Evolutionary conservation across 2,113 vertebrate genomes (phyloP).

Genomic region (Microcebus ravelobensis): DNA sequence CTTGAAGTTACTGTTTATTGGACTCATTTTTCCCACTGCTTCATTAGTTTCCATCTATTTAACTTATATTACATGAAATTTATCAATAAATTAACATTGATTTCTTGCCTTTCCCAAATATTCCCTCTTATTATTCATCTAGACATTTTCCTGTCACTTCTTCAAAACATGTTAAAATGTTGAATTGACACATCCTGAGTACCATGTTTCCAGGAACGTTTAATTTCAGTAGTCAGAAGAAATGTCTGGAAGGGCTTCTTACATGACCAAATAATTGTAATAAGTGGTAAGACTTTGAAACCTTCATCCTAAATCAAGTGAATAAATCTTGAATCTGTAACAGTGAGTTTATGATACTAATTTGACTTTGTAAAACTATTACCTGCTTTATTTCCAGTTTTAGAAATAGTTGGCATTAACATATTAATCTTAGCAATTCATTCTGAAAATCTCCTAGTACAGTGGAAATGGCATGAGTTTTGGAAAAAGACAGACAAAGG

Average conservation of each 20-base stretch:
- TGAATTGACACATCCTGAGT: neutral
- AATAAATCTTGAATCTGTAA: neutral
- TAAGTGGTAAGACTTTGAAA: neutral
- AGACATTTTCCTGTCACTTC: neutral
- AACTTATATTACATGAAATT: neutral
- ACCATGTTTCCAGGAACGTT: neutral
- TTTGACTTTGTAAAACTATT: neutral
- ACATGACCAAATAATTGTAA: constrained; percentile 9
- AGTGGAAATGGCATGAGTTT: neutral
- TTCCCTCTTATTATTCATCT: neutral
- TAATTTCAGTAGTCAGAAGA: neutral
- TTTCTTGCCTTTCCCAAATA: neutral
- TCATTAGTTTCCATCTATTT: constrained; percentile 1
- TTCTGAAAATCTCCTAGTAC: neutral
- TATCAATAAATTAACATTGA: constrained; percentile 37
- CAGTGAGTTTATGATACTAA: neutral
- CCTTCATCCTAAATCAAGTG: neutral
- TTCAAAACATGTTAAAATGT: neutral
- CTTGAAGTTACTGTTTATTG: neutral
- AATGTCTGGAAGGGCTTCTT: neutral
- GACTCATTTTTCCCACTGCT: neutral
- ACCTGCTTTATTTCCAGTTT: neutral
- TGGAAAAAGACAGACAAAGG: neutral
- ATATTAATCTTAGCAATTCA: neutral
- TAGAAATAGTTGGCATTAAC: neutral